A percentile compares a stretch with the other conserved stretches of the same genome.
Conservation (phyloP, 2,888 invertebrate genomes). For the Eulithis testata region DNA sequence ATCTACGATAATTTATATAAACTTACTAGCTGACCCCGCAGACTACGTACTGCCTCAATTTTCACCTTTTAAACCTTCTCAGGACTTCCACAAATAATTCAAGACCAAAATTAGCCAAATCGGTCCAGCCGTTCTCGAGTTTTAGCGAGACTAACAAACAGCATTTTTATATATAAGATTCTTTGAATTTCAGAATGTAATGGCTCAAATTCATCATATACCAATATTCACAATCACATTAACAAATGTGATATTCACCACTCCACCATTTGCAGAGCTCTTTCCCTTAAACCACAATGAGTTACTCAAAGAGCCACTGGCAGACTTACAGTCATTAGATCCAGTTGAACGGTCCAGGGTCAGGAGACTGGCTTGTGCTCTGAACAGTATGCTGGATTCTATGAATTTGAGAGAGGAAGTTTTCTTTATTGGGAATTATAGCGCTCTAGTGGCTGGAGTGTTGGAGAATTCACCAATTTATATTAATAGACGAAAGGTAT, state of each 20-base stretch:
- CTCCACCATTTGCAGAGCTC: constrained; percentile 84
- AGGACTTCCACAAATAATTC: too few species aligned
- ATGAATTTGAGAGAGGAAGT: constrained; percentile 87
- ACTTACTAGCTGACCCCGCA: too few species aligned
- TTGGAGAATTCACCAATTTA: constrained; percentile 84
- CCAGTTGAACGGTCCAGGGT: constrained; percentile 70
- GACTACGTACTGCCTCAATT: too few species aligned
- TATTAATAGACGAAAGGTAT: constrained; percentile 82
- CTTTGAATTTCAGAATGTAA: constrained; percentile 81
- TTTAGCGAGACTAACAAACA: too few species aligned
- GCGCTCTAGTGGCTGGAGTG: constrained; percentile 85
- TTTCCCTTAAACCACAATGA: constrained; percentile 81
- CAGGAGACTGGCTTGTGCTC: constrained; percentile 74
- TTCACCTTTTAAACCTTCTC: too few species aligned
- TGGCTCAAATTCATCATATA: constrained; percentile 85
- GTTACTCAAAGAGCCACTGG: constrained; percentile 59
- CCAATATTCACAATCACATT: constrained; percentile 85
- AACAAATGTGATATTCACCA: constrained; percentile 85
- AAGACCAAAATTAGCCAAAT: too few species aligned
- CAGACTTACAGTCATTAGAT: constrained; percentile 69
- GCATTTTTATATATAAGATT: too few species aligned
- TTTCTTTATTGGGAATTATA: constrained; percentile 86
- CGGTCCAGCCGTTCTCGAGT: too few species aligned
- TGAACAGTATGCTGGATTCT: constrained; percentile 83
- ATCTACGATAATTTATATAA: too few species aligned